Conservation (phyloP, 2,113 vertebrate genomes). For the Maccullochella peelii region DNA sequence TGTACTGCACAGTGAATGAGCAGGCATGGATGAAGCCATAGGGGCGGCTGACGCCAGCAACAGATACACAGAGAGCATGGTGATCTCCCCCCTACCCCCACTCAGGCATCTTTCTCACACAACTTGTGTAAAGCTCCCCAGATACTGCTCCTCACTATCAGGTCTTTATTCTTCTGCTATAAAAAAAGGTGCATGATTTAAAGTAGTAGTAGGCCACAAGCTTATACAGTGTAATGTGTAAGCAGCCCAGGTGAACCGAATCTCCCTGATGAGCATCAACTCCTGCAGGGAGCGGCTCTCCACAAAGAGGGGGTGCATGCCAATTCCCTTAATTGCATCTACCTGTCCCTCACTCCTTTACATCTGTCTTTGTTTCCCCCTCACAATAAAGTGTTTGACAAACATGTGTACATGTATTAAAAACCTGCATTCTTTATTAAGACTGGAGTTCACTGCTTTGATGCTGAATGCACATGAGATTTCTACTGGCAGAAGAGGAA, state of each 20-base stretch:
- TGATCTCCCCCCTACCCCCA: not conserved
- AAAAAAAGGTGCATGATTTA: too few species aligned
- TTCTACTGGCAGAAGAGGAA: not conserved
- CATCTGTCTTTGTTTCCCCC: not conserved
- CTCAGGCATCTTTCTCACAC: not conserved
- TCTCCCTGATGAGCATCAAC: not conserved
- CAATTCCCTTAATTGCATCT: not conserved
- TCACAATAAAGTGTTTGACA: not conserved
- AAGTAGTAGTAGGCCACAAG: too few species aligned
- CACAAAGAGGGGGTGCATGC: not conserved
- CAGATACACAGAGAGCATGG: conserved; percentile 1
- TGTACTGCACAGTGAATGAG: conserved; percentile 46
- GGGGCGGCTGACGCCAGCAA: conserved; percentile 39
- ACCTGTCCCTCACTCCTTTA: not conserved
- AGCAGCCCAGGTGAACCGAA: conserved; percentile 9
- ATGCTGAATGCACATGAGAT: not conserved
- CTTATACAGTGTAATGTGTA: not conserved
- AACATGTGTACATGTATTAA: not conserved
- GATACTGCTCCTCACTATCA: not conserved
- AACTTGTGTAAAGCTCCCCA: not conserved
- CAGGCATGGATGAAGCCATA: conserved; percentile 41
- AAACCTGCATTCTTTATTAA: not conserved
- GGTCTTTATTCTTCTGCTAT: not conserved
- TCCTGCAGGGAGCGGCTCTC: not conserved
- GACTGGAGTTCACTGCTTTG: not conserved